Conservation (phyloP, 2,797 vertebrate genomes). For the Enteromius afrohamiltoni region DNA sequence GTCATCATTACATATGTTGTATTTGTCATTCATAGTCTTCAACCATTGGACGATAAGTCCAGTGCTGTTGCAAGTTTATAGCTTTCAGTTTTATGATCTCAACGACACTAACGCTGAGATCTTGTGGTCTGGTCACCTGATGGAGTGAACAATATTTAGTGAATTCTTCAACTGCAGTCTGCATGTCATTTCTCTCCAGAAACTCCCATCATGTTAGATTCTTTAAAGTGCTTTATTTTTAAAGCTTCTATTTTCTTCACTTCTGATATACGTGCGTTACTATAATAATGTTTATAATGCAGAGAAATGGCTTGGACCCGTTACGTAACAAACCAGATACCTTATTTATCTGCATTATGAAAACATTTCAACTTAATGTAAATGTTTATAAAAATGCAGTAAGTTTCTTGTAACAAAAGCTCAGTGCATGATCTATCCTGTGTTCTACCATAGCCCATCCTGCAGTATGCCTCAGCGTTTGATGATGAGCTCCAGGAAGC, state of each 20-base stretch:
- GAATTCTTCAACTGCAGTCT: neutral
- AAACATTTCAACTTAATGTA: neutral
- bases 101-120: neutral
- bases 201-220: neutral
- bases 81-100: neutral
- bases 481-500: conserved; percentile 86
- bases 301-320: neutral
- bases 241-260: neutral
- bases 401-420: neutral
- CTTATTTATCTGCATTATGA: neutral
- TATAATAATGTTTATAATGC: neutral
- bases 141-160: neutral
- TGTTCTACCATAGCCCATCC: conserved; percentile 72
- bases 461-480: conserved; percentile 90
- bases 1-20: too few species aligned
- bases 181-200: neutral
- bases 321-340: neutral
- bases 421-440: neutral
- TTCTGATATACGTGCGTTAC: neutral
- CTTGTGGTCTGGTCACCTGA: neutral
- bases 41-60: neutral
- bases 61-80: neutral
- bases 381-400: neutral
- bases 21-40: neutral
- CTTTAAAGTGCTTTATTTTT: neutral